Conservation (phyloP, 1,140 invertebrate genomes). For the Heterodera carotae region DNA sequence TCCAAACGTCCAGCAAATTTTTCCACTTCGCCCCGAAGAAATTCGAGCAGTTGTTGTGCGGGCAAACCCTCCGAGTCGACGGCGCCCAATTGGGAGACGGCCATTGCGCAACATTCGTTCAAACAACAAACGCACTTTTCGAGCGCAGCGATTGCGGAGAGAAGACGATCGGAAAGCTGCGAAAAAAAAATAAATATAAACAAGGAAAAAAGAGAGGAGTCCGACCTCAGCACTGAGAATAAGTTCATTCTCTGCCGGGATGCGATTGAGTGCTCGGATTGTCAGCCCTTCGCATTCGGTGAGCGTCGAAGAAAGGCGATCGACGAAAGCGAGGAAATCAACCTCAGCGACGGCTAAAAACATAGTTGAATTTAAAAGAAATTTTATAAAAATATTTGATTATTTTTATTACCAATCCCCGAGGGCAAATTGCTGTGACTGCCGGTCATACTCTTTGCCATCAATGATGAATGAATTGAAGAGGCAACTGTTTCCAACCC, state of each 20-base stretch:
- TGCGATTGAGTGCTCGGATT: slow-evolving; percentile 46
- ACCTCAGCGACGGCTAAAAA: not conserved
- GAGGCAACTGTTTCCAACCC: not conserved
- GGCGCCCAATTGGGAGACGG: slow-evolving; percentile 16
- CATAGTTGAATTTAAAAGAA: slow-evolving; percentile 1
- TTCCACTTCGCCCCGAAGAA: slow-evolving; percentile 56
- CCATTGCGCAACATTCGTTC: slow-evolving; percentile 22
- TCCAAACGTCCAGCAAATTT: slow-evolving; percentile 52
- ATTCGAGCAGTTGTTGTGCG: slow-evolving; percentile 52
- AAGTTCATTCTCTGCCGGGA: slow-evolving; percentile 48
- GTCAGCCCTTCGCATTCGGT: slow-evolving; percentile 36
- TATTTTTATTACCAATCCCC: not conserved
- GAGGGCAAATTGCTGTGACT: not conserved
- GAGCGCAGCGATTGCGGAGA: slow-evolving; percentile 5
- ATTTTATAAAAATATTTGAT: not conserved
- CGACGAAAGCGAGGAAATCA: slow-evolving; percentile 50
- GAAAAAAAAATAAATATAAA: not conserved
- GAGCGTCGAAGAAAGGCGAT: slow-evolving; percentile 21
- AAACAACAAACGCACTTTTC: slow-evolving; percentile 22
- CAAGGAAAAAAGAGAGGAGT: not conserved
- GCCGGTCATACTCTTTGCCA: slow-evolving; percentile 13
- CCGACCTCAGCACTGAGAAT: slow-evolving; percentile 35
- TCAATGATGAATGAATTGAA: slow-evolving; percentile 8
- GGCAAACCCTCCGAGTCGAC: slow-evolving; percentile 49
- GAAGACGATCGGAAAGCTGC: slow-evolving; percentile 15